A percentile compares a stretch with the other conserved stretches of the same genome.
These are phyloP conservation scores for Wasmannia auropunctata DNA, from an alignment of 1,140 invertebrate genomes.

Conservation along the genomic window DNA sequence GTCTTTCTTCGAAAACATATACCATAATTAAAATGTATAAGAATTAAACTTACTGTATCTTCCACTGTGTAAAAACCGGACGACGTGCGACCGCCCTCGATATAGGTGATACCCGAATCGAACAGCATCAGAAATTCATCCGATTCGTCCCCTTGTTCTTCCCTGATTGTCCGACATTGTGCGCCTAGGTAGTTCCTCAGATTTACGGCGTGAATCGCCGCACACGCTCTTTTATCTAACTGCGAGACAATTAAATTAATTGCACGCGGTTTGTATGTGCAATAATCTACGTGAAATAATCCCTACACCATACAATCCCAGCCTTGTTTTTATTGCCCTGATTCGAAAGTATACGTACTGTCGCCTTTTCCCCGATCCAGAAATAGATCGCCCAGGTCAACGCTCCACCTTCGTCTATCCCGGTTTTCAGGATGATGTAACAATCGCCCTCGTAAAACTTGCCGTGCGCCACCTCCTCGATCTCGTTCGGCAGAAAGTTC, in stretches of 20 bases:
- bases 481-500: conserved; percentile 98
- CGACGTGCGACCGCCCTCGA: conserved; percentile 97
- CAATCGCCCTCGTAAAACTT: conserved; percentile 99
- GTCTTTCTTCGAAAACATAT: not conserved
- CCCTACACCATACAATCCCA: not conserved
- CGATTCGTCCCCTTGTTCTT: conserved; percentile 98
- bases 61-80: conserved; percentile 99
- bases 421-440: conserved; percentile 98
- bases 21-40: conserved; percentile 1
- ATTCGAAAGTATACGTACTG: conserved; percentile 86
- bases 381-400: conserved; percentile 98
- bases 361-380: conserved; percentile 98
- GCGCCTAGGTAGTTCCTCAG: conserved; percentile 98
- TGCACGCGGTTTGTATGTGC: too few species aligned
- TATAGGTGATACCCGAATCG: conserved; percentile 96
- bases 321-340: not conserved
- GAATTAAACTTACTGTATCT: conserved; percentile 88
- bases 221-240: conserved; percentile 99
- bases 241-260: conserved; percentile 75
- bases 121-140: conserved; percentile 98
- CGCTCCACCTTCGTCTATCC: conserved; percentile 93
- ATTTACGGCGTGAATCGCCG: conserved; percentile 99
- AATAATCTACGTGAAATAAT: not conserved
- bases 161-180: conserved; percentile 97
- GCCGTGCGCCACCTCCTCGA: conserved; percentile 96